Conservation (phyloP, 2,113 vertebrate species). For the Etheostoma spectabile region DNA sequence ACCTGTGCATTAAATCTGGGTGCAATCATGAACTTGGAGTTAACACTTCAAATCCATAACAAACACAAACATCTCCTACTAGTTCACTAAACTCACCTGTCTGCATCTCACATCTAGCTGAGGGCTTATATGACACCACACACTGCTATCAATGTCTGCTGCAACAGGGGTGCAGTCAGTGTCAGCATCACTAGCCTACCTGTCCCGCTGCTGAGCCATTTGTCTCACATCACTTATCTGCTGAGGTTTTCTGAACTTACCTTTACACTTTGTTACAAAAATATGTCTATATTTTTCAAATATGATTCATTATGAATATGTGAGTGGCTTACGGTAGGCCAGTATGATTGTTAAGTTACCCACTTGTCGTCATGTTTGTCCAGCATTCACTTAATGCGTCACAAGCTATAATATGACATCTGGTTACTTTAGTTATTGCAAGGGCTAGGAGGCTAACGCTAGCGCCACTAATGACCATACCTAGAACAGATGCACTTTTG, state of each 20-base stretch:
- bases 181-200: background rate
- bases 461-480: conserved; percentile 60
- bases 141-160: background rate
- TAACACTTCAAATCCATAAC: background rate
- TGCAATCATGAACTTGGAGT: background rate
- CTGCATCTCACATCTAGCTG: background rate
- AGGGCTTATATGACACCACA: background rate
- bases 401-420: background rate
- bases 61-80: too few relatives aligned
- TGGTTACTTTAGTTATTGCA: background rate
- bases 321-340: background rate
- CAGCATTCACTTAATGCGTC: background rate
- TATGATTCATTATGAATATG: background rate
- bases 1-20: background rate
- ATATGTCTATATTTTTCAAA: background rate
- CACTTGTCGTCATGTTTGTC: background rate
- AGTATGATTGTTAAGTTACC: background rate
- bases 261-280: background rate
- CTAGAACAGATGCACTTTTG: conserved; percentile 79
- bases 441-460: background rate
- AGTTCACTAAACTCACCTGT: background rate
- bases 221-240: background rate
- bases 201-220: background rate
- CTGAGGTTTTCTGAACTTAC: background rate
- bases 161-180: background rate